These are phyloP conservation scores for Drosophila yooni DNA, from an alignment of 2,888 invertebrate genomes.

Conservation along the genomic window DNA sequence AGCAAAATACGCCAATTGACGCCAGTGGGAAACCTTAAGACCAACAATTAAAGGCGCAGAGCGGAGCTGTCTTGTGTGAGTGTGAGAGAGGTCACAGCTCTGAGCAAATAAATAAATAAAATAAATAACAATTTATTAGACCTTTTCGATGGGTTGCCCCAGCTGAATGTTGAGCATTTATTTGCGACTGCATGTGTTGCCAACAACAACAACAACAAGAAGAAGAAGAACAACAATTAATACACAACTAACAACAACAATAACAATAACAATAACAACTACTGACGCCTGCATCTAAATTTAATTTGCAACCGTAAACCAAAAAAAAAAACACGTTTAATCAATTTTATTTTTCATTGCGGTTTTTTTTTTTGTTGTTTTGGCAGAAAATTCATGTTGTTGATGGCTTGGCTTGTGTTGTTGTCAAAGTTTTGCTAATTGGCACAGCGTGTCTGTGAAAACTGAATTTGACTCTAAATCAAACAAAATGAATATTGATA, in stretches of 20 bases:
- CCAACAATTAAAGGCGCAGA: constrained; percentile 5
- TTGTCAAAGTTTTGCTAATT: constrained; percentile 69
- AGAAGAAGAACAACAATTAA: constrained; percentile 1
- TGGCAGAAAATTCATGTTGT: constrained; percentile 64
- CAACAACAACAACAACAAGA: constrained; percentile 14
- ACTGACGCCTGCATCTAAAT: constrained; percentile 63
- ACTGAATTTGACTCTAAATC: constrained; percentile 22
- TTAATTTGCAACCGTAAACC: constrained; percentile 57
- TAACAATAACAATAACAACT: constrained; percentile 1
- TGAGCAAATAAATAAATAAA: constrained; percentile 4
- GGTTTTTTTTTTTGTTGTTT: constrained; percentile 31
- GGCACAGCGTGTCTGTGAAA: constrained; percentile 45
- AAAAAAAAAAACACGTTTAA: constrained; percentile 53
- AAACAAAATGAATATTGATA: constrained; percentile 25
- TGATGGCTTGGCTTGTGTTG: constrained; percentile 8
- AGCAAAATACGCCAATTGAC: constrained; percentile 8
- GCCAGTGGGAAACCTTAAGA: constrained; percentile 27
- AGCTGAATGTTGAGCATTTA: constrained; percentile 28
- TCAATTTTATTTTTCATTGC: constrained; percentile 26
- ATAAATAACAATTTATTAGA: constrained; percentile 69
- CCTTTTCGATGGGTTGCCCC: constrained; percentile 35
- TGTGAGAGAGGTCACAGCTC: constrained; percentile 25
- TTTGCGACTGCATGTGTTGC: constrained; percentile 20
- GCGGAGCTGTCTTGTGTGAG: not conserved
- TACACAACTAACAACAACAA: constrained; percentile 25